Evolutionary conservation across 2,888 invertebrate genomes (phyloP).

Genomic region (Lepidocyrtoides sp.): DNA sequence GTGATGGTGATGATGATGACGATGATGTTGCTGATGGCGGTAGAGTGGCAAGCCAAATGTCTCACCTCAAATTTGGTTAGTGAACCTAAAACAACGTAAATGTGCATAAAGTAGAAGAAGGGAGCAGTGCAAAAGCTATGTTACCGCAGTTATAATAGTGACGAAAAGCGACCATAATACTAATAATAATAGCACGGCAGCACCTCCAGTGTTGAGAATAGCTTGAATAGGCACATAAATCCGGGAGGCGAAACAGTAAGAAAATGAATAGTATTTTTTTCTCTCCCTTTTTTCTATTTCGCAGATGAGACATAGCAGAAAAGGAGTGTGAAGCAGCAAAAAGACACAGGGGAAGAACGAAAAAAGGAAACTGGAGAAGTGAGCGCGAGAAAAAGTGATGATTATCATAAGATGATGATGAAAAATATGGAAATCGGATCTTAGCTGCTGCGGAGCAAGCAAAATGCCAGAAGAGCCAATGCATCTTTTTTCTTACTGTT

Average conservation of each 20-base stretch:
- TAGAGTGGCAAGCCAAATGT: constrained; percentile 65
- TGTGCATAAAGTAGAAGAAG: neutral
- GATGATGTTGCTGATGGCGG: constrained; percentile 1
- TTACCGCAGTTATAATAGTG: constrained; percentile 13
- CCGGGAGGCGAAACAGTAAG: constrained; percentile 6
- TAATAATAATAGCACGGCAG: neutral
- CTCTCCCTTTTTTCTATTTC: constrained; percentile 51
- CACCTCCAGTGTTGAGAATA: constrained; percentile 17
- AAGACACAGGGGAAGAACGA: neutral
- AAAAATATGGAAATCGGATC: constrained; percentile 65
- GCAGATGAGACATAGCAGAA: neutral
- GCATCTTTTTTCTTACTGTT: neutral
- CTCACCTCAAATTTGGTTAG: constrained; percentile 73
- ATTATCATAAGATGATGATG: constrained; percentile 51
- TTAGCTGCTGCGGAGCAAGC: neutral
- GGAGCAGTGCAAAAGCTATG: neutral
- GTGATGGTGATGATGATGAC: neutral
- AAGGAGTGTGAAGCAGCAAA: neutral
- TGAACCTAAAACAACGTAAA: constrained; percentile 41
- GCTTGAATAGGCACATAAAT: constrained; percentile 68
- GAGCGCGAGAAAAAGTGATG: constrained; percentile 5
- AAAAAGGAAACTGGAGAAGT: neutral
- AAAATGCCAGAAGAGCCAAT: neutral
- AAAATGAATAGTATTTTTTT: constrained; percentile 21
- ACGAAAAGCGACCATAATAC: constrained; percentile 33